Base-by-base conservation (phyloP, 1,140 invertebrate species). In the Paraescarpia echinospica region DNA sequence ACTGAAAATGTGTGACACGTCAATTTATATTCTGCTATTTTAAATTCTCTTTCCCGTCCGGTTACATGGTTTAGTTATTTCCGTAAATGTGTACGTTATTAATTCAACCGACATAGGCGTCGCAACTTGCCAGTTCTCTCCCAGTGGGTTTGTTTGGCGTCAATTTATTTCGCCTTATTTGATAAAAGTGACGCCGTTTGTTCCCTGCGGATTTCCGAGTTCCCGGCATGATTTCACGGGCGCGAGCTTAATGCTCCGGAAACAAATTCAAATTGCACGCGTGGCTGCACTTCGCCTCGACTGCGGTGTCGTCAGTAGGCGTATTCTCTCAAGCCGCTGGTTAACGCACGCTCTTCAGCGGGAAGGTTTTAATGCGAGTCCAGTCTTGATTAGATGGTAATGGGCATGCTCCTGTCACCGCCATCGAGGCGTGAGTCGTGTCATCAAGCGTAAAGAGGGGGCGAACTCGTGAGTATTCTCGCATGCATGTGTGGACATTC, bases 121-220 rank as follows among this genome's bases (percentile, higher is more conserved):
- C 59, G 59, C 14, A 77, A 77, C 6, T 27, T 27, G 12, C 41
- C 41, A 41, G 12, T 77, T 77, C 59, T 22, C 8, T 77, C 59
- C 59, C 59, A 14, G 27, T 77, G 59, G 59, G 59, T 77, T 51
- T 77, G 59, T 77, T 77, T 77, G 0, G 59, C 22, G 59, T 77
- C 59, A 77, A 77, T 77, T 77, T 27, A 77, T 77, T 77, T 77
- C 59, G 59, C 59, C 59, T 77, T 77, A 77, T 77, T 77, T 77
- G 18, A 12, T 77, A 77, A 77, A 77, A 77, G 59, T 31, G 59
- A 31, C 27, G 59, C 27, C 59, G 59, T 77, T 18, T 77, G 59
- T 22, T 77, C 59, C 59, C 59, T 77, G 59, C 59, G 27, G 59
- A 77, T 31, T 77, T 77, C 2, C 59, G 27, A 1, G 59, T 77